phyloP scores from a whole-genome alignment of 1,140 invertebrate genomes.

The Drusus annulatus region DNA sequence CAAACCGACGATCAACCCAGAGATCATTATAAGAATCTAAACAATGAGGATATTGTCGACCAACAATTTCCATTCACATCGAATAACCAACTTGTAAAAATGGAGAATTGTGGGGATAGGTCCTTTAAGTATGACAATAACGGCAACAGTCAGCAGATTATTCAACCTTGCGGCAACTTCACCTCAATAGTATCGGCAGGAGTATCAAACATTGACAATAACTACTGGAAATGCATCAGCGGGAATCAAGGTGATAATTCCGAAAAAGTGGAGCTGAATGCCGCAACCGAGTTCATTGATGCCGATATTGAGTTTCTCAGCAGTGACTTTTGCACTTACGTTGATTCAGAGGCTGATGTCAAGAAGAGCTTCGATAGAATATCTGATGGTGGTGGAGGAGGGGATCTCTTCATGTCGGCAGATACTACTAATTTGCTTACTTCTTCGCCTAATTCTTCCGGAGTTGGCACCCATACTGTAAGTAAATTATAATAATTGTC shows the following conservation, averaged over 20 bases:
- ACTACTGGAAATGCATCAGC: slow-evolving; percentile 51
- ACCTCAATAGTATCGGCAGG: slow-evolving; percentile 55
- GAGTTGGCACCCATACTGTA: slow-evolving; percentile 12
- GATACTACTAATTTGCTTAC: slow-evolving; percentile 10
- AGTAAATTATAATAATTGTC: not conserved
- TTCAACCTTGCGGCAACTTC: slow-evolving; percentile 43
- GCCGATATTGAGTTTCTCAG: slow-evolving; percentile 71
- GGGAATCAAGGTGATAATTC: slow-evolving; percentile 41
- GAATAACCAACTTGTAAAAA: slow-evolving; percentile 32
- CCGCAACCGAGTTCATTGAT: slow-evolving; percentile 68
- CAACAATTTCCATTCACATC: slow-evolving; percentile 21
- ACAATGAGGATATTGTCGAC: slow-evolving; percentile 41
- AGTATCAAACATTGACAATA: slow-evolving; percentile 47
- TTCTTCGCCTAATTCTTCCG: slow-evolving; percentile 12
- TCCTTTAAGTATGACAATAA: slow-evolving; percentile 36
- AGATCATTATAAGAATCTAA: slow-evolving; percentile 47
- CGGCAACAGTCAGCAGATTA: slow-evolving; percentile 31
- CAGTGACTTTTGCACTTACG: slow-evolving; percentile 67
- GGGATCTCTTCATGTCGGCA: slow-evolving; percentile 31
- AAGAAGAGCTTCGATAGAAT: slow-evolving; percentile 70
- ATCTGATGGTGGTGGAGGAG: slow-evolving; percentile 58
- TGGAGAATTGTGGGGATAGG: slow-evolving; percentile 11
- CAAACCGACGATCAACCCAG: slow-evolving; percentile 42
- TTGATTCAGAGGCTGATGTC: slow-evolving; percentile 70
- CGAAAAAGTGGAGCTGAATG: slow-evolving; percentile 59